phyloP scores from a whole-genome alignment of 2,888 invertebrate species.

The Philereme transversata region DNA sequence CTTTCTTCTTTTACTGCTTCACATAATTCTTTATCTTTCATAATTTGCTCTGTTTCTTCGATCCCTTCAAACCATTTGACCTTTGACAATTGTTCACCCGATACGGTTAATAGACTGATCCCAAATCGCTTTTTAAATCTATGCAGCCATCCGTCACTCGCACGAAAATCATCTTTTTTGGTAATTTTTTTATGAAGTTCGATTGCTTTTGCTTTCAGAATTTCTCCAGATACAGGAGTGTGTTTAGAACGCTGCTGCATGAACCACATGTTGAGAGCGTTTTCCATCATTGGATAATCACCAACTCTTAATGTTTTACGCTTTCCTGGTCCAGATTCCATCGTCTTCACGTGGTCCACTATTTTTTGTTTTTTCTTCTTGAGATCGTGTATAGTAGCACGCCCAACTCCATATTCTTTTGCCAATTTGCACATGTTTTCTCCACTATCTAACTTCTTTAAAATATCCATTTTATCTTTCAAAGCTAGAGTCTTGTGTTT shows the following conservation, averaged over 20 bases:
- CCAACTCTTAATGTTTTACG: conserved; percentile 42
- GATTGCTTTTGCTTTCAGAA: no score
- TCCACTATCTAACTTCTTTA: conserved; percentile 38
- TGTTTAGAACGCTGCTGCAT: conserved; percentile 41
- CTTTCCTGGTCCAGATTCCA: no score
- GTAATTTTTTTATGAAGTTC: conserved; percentile 32
- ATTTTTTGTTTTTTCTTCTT: no score
- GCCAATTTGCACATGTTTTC: conserved; percentile 42
- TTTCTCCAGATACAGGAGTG: conserved; percentile 9
- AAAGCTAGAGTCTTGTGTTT: no score
- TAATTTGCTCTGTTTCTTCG: conserved; percentile 9
- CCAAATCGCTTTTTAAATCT: conserved; percentile 51
- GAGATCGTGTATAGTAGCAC: conserved; percentile 33
- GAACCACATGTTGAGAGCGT: conserved; percentile 45
- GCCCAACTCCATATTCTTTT: conserved; percentile 40
- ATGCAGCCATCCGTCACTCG: conserved; percentile 49
- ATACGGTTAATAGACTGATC: conserved; percentile 41
- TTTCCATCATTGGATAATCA: conserved; percentile 44
- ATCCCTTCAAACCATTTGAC: conserved; percentile 33
- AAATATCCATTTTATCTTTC: no score
- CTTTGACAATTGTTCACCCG: conserved; percentile 37
- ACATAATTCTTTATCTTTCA: conserved; percentile 27
- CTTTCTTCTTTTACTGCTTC: conserved; percentile 34
- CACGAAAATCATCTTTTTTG: conserved; percentile 48
- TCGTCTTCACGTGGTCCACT: no score